A percentile compares a stretch with the other conserved stretches of the same genome.
Evolutionary conservation across 2,797 vertebrate species (phyloP).

Genomic region (Microtus agrestis): DNA sequence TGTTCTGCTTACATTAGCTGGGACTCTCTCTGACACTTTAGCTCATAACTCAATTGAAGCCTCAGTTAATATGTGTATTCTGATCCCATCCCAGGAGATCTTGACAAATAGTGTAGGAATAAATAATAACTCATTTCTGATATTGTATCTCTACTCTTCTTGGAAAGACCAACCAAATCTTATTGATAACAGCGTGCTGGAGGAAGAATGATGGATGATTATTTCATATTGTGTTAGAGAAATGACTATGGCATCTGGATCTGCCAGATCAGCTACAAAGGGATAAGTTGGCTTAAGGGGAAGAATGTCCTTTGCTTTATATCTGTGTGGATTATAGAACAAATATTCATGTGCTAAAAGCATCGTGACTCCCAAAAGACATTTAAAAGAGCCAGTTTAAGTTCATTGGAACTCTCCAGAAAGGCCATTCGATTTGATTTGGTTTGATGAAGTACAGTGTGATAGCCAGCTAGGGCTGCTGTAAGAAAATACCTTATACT

Average conservation of each 20-base stretch:
- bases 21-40: conserved; percentile 1
- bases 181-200: not conserved
- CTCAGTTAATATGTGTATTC: not conserved
- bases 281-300: not conserved
- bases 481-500: not conserved
- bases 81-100: not conserved
- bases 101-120: conserved; percentile 12
- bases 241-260: conserved; percentile 36
- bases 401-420: not conserved
- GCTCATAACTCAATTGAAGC: not conserved
- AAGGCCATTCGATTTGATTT: not conserved
- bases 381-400: not conserved
- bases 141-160: not conserved
- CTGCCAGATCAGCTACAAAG: not conserved
- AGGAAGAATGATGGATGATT: conserved; percentile 21
- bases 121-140: conserved; percentile 38
- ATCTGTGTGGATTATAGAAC: not conserved
- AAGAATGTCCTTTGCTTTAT: conserved; percentile 13
- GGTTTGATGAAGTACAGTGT: not conserved
- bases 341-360: not conserved
- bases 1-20: not conserved
- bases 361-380: not conserved
- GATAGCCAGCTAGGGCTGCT: not conserved
- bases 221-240: not conserved
- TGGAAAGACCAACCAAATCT: conserved; percentile 20